Base-by-base conservation (phyloP, 2,797 vertebrate species). In the Hirundo rustica region DNA sequence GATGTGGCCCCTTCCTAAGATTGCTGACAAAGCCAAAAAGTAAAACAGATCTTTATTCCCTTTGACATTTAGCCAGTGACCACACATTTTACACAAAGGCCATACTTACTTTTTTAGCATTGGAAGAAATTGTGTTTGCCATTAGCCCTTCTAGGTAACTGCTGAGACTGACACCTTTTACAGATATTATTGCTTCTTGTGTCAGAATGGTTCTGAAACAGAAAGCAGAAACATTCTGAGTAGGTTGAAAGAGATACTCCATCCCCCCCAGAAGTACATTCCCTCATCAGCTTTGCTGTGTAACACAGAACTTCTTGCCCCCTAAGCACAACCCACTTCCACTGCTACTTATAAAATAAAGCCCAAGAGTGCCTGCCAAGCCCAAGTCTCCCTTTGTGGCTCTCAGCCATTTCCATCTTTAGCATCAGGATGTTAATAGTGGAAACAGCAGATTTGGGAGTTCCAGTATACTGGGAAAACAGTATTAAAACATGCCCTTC, bases 111-210 rank as follows among this genome's bases (percentile, higher is more conserved):
- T 99, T 99, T 93, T 98, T 99, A n/a, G 99, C 99, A 50, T 99
- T 99, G 50, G 98, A 95, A 48, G 99, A 99, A 80, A 99, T 99
- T 5, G 98, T 98, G 87, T 95, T 99, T 42, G 98, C 99, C 99
- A 99, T 98, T 62, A 99, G 97, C 32, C 99, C 99, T 96, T 99
- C 99, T 53, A 99, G 96, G 90, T 99, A 99, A 93, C 99, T 99
- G 97, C 99, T 99, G 36, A 99, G 98, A 97, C 99, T 99, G 95
- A 99, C 98, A 7, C 99, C 99, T 97, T 99, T 99, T 68, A 99
- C 99, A 44, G 98, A 98, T 95, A 99, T 99, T 85, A 99, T 99
- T n/a, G 99, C 99, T 97, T 99, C 99, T 91, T 99, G 99, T 16
- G 99, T 99, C 91, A 99, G 96, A 88, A 99, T 54, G 20, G 99